Evolutionary conservation across 1,140 invertebrate species (phyloP), one percentile per base, ranked within the genome.

Genomic region (Bombus huntii): DNA sequence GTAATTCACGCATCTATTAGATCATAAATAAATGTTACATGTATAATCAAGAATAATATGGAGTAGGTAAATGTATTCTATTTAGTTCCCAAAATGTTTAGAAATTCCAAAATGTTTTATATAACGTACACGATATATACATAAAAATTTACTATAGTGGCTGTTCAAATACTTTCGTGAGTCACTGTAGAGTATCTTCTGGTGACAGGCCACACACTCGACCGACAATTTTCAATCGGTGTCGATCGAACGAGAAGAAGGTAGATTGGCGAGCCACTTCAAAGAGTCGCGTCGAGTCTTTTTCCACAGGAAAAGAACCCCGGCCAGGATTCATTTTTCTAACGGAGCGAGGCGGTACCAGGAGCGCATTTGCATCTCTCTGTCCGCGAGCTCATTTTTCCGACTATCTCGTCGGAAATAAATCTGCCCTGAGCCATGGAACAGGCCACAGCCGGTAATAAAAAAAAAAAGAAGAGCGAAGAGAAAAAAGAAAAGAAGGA

Each of bases 341-440:
- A 74, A 77, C 75, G 44, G 59, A 28, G 74, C 57, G 44, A 10
- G 12, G 75, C 15, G 47, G 79, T 6, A 70, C 70, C 28, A 74
- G 75, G 65, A 73, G 57, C 75, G 75, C 82, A 84, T 84, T 85
- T 81, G 82, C 84, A 81, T 85, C 84, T 70, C 82, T 85, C 86
- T 85, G 86, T 87, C 80, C 79, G 80, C 86, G 82, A 80, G 85
- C 78, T 89, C 88, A 88, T 86, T 88, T 85, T 89, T 80, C 81
- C 79, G 73, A 85, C 78, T 78, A 86, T 80, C 79, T 83, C 75
- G 86, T 75, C 71, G 86, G 57, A 86, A 88, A 82, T 86, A 86
- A 89, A 88, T 89, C 86, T 78, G 76, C 83, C 79, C 31, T 68
- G 78, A 83, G 83, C 79, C 70, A 62, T 59, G 75, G 82, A 84